Conservation (phyloP, 2,113 vertebrate genomes). For the Pipra filicauda region DNA sequence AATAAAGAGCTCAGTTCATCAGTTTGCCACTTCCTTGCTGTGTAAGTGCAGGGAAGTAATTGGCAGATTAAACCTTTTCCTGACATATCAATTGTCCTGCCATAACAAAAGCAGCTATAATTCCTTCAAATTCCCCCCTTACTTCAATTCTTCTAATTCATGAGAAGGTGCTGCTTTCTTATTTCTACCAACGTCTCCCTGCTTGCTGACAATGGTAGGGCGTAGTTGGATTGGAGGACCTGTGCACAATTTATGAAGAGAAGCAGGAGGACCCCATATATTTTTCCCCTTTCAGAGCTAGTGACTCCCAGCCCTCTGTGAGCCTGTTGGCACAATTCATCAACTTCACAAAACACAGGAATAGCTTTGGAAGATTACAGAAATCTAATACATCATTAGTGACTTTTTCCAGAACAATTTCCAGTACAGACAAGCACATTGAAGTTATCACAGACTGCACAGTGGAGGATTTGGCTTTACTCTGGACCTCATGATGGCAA, state of each 20-base stretch:
- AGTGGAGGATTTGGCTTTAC: background rate
- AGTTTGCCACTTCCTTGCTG: background rate
- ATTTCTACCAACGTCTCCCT: fast-evolving
- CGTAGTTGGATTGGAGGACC: background rate
- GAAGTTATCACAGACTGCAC: background rate
- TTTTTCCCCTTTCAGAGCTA: background rate
- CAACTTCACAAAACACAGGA: background rate
- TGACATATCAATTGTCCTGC: background rate
- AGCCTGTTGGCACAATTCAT: background rate
- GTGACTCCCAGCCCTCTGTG: background rate
- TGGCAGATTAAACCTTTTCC: background rate
- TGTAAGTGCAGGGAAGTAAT: background rate
- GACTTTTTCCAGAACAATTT: background rate
- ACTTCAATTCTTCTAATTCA: background rate
- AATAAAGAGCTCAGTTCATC: background rate
- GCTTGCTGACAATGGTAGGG: background rate
- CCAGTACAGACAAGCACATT: background rate
- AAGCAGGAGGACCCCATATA: background rate
- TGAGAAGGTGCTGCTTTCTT: background rate
- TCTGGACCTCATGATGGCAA: background rate
- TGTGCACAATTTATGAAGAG: background rate
- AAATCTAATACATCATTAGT: background rate
- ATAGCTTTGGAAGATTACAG: background rate
- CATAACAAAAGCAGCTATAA: background rate
- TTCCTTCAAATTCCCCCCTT: background rate